Conservation (phyloP, 2,113 vertebrate genomes). For the Protomyctophum bolini region DNA sequence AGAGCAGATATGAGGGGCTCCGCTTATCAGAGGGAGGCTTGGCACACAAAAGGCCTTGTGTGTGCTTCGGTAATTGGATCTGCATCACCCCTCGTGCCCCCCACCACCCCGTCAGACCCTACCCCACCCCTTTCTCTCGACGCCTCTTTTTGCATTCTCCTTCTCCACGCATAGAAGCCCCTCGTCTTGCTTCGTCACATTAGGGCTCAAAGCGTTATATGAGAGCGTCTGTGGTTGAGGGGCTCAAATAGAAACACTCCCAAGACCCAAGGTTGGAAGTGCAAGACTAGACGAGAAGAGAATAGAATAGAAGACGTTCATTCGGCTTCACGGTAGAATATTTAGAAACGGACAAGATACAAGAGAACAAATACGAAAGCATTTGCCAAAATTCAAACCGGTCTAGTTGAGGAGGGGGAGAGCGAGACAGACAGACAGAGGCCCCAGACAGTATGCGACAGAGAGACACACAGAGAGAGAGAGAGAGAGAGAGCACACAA, state of each 20-base stretch:
- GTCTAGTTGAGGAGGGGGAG: no score
- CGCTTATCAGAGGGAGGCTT: constrained; percentile 36
- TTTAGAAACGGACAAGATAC: no score
- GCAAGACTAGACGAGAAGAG: no score
- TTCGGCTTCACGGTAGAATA: no score
- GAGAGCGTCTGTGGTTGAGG: background rate
- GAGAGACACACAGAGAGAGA: no score
- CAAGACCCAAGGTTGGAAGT: background rate
- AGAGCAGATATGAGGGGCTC: constrained; percentile 36
- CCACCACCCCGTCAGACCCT: constrained; percentile 8
- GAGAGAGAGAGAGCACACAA: no score
- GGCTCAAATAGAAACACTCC: background rate
- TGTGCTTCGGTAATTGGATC: constrained; percentile 47
- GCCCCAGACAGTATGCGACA: no score
- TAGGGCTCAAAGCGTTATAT: background rate
- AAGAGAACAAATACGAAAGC: no score
- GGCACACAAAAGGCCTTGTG: constrained; percentile 45
- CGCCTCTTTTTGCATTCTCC: background rate
- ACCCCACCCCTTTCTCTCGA: background rate
- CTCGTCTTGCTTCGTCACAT: constrained; percentile 1
- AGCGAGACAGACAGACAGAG: no score
- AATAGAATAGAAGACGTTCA: no score
- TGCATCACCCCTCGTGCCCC: constrained; percentile 28
- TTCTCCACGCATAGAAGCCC: background rate
- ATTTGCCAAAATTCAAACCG: no score